Base-by-base conservation (phyloP, 2,113 vertebrate genomes). In the Microtus pennsylvanicus region DNA sequence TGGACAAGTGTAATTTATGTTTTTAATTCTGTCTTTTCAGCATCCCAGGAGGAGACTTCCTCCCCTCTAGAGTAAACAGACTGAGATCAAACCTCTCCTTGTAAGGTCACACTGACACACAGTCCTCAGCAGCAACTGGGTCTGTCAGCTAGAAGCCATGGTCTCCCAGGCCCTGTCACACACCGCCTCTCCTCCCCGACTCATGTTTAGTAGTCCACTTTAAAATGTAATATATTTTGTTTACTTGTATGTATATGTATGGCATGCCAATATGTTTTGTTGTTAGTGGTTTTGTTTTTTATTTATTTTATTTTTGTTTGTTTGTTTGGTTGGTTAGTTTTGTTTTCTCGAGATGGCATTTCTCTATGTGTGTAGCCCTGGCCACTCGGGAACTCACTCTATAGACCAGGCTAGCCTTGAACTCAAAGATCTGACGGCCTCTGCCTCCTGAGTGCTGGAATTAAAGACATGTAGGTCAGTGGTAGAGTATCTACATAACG, bases 21-120 rank as follows among this genome's bases (percentile, higher is more conserved):
- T 78, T 96, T 96, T 89, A 96, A 93, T 96, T 65, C 85, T n/a
- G 55, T 63, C 61, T 82, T 91, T 22, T 80, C 14, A 12, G 88
- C 58, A 38, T 86, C 24, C 1, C 10, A 1, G 22, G 61, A 89
- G 82, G 65, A 69, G 14, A 67, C 58, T 78, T 90, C 63, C 33
- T 67, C 77, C 75, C 74, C 70, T 65, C 30, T 90, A 67, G 5
- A 75, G 80, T 22, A 50, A 74, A 22, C 22, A 76, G 65, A 92
- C 1, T 4, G 72, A 86, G 65, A 55, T 42, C 50, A 70, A 58
- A 78, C 21, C 78, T 90, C 11, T 69, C 33, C 61, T 42, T n/a
- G 11, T 14, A 45, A 89, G 86, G 63, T 67, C 52, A 61, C 28
- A 67, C 16, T 33, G 28, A 83, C 30, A 67, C 86, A 38, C 93